Conservation (phyloP, 2,888 invertebrate species). For the Metellina segmentata region DNA sequence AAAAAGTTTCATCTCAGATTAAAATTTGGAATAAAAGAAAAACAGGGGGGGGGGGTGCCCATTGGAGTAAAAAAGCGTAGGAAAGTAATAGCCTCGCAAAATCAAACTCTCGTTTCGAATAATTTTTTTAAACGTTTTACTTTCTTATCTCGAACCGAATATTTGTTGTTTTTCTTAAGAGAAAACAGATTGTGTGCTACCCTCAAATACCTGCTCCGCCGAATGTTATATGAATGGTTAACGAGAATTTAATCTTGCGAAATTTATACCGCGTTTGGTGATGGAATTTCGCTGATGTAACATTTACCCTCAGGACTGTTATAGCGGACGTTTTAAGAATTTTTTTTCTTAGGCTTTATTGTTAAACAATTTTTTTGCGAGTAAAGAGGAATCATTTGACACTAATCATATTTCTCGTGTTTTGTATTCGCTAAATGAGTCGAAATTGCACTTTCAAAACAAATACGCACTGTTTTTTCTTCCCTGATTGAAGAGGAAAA, state of each 20-base stretch:
- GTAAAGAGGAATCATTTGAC: background rate
- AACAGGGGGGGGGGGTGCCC: background rate
- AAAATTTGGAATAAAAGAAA: background rate
- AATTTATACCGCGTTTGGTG: conserved; percentile 14
- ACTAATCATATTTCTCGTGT: background rate
- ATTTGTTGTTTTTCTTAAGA: background rate
- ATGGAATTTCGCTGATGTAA: background rate
- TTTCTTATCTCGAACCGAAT: background rate
- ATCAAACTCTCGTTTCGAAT: background rate
- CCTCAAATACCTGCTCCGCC: background rate
- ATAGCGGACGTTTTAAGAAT: background rate
- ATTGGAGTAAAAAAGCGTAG: background rate
- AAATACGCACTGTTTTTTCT: background rate
- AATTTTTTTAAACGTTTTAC: background rate
- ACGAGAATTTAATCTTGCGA: conserved; percentile 40
- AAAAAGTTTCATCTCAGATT: background rate
- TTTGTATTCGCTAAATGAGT: background rate
- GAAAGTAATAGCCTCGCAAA: background rate
- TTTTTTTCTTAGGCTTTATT: background rate
- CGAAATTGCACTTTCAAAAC: background rate
- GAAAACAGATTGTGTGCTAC: background rate
- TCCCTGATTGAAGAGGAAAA: background rate
- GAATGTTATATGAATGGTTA: background rate
- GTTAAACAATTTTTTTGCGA: background rate
- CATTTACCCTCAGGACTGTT: background rate